These are phyloP conservation scores for Gymnothorax javanicus DNA, from an alignment of 2,797 vertebrate species.

Conservation along the genomic window DNA sequence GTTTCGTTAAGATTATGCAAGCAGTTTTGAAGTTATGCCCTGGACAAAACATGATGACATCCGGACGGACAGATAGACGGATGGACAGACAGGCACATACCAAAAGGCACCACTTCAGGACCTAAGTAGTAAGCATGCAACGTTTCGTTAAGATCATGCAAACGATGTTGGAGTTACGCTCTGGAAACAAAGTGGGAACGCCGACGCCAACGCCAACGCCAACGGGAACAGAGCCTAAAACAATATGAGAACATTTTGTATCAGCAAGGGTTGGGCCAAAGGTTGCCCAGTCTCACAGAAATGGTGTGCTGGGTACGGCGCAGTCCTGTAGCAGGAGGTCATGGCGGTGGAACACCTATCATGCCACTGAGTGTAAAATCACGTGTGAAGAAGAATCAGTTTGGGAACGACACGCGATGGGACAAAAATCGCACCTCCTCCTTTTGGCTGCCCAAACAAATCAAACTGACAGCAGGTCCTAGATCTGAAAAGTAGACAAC, in stretches of 20 bases:
- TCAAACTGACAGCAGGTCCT: not conserved
- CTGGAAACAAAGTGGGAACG: too few relatives aligned
- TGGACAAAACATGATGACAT: too few relatives aligned
- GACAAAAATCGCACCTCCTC: not conserved
- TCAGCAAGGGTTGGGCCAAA: not conserved
- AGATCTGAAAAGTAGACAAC: not conserved
- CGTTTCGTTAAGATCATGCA: too few relatives aligned
- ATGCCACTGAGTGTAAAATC: not conserved
- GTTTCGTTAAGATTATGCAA: too few relatives aligned
- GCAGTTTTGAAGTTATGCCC: too few relatives aligned
- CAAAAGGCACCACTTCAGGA: too few relatives aligned
- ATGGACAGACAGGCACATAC: too few relatives aligned
- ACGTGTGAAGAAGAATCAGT: not conserved
- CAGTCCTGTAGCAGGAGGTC: not conserved
- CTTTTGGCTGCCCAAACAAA: not conserved
- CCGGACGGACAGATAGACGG: too few relatives aligned
- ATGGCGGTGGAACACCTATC: not conserved
- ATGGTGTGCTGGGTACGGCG: not conserved
- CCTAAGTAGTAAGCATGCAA: too few relatives aligned
- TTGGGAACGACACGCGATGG: not conserved
- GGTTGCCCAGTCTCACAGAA: slow-evolving; percentile 7
- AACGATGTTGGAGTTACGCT: too few relatives aligned
- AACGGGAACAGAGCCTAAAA: too few relatives aligned
- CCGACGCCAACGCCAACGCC: too few relatives aligned
- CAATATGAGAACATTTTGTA: not conserved